A percentile compares a stretch with the other conserved stretches of the same genome.
Conservation (phyloP, 2,113 vertebrate species). For the Aviceda subcristata region DNA sequence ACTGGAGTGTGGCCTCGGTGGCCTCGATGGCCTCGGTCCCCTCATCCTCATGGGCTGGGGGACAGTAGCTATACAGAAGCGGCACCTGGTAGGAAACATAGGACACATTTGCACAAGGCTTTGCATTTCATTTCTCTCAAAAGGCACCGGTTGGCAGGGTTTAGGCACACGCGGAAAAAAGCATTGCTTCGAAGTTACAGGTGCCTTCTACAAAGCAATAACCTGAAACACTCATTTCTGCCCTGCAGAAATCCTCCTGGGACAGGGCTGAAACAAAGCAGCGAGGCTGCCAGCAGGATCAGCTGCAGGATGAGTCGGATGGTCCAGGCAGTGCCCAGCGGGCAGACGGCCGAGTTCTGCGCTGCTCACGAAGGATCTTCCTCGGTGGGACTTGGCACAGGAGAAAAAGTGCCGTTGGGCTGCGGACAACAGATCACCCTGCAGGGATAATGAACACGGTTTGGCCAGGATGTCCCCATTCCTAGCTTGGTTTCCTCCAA, state of each 20-base stretch:
- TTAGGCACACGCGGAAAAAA: not conserved
- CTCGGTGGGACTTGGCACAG: rapidly evolving
- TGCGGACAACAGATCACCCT: not conserved
- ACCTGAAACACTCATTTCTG: not conserved
- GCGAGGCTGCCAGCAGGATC: rapidly evolving
- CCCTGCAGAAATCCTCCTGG: not conserved
- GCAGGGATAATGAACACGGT: not conserved
- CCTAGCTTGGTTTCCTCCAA: not conserved
- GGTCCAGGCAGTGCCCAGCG: rapidly evolving
- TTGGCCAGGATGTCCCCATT: not conserved
- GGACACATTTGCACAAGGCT: not conserved
- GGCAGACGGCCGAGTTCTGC: not conserved
- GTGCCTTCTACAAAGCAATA: not conserved
- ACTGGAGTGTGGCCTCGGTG: not conserved
- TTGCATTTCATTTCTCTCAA: not conserved
- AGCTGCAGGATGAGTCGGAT: rapidly evolving
- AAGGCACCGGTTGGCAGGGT: rapidly evolving
- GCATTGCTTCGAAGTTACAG: not conserved
- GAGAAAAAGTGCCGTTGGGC: not conserved
- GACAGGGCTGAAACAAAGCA: not conserved
- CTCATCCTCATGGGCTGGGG: not conserved
- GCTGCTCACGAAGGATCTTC: rapidly evolving
- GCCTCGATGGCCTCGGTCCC: not conserved
- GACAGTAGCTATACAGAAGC: not conserved
- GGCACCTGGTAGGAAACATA: not conserved